phyloP scores from a whole-genome alignment of 1,140 invertebrate genomes.

The Drosophila equinoxialis region DNA sequence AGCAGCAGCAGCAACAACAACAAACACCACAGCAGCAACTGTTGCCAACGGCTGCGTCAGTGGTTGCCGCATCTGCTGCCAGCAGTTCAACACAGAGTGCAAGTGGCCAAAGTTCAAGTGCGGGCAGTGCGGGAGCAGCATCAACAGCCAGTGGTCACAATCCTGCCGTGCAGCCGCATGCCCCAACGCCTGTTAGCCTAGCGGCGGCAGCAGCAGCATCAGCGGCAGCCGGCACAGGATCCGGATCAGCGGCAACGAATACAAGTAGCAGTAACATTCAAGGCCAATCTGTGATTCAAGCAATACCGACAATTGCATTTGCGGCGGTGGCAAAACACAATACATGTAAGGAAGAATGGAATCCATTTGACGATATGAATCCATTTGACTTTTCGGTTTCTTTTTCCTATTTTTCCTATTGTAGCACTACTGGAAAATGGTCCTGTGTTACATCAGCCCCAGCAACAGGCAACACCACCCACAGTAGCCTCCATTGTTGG shows the following conservation, averaged over 20 bases:
- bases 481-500: conserved; percentile 73
- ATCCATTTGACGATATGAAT: background rate
- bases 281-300: conserved; percentile 82
- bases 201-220: conserved; percentile 26
- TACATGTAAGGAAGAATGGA: conserved; percentile 81
- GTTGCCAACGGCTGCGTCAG: conserved; percentile 54
- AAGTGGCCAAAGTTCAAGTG: conserved; percentile 45
- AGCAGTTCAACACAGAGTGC: conserved; percentile 51
- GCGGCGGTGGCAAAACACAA: conserved; percentile 82
- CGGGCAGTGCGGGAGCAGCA: conserved; percentile 41
- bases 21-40: conserved; percentile 49
- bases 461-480: conserved; percentile 44
- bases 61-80: conserved; percentile 47
- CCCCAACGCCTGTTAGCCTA: conserved; percentile 63
- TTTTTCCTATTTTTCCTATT: background rate
- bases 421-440: conserved; percentile 81
- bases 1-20: conserved; percentile 60
- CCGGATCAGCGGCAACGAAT: conserved; percentile 28
- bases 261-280: conserved; percentile 71
- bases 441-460: conserved; percentile 64
- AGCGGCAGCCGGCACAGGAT: conserved; percentile 25
- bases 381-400: background rate
- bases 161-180: conserved; percentile 74
- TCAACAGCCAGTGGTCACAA: conserved; percentile 55
- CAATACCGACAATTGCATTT: conserved; percentile 83